Conservation (phyloP, 2,888 invertebrate species). For the Pachymerium ferrugineum region DNA sequence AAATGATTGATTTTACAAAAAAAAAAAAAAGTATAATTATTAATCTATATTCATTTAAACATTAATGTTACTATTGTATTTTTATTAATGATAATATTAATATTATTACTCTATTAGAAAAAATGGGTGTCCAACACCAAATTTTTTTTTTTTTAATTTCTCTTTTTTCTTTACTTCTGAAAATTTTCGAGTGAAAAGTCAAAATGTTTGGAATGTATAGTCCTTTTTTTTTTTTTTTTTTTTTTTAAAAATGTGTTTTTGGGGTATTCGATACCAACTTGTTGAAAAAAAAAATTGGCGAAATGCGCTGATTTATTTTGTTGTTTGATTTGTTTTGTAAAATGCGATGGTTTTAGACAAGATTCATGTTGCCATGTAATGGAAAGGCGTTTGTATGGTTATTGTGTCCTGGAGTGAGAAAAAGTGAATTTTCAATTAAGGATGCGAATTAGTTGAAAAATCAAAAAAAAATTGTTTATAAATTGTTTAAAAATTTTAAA, state of each 20-base stretch:
- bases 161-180: background rate
- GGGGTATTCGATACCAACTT: too few relatives aligned
- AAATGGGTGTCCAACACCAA: background rate
- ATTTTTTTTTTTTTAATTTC: background rate
- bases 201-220: background rate
- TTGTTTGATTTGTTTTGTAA: background rate
- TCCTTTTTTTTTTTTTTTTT: background rate
- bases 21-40: background rate
- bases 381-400: background rate
- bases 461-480: background rate
- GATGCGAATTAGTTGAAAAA: background rate
- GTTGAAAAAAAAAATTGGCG: background rate
- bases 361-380: slow-evolving; percentile 9
- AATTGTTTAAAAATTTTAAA: background rate
- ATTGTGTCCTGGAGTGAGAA: background rate
- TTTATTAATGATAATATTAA: background rate
- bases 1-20: background rate
- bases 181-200: slow-evolving; percentile 5
- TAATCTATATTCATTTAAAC: background rate
- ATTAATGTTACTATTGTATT: slow-evolving; percentile 7
- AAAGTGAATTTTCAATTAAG: background rate
- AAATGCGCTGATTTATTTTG: background rate
- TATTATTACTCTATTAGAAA: background rate
- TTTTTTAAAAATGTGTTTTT: background rate
- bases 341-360: background rate